Conservation (phyloP, 2,888 invertebrate genomes). For the Stenichneumon culpator region DNA sequence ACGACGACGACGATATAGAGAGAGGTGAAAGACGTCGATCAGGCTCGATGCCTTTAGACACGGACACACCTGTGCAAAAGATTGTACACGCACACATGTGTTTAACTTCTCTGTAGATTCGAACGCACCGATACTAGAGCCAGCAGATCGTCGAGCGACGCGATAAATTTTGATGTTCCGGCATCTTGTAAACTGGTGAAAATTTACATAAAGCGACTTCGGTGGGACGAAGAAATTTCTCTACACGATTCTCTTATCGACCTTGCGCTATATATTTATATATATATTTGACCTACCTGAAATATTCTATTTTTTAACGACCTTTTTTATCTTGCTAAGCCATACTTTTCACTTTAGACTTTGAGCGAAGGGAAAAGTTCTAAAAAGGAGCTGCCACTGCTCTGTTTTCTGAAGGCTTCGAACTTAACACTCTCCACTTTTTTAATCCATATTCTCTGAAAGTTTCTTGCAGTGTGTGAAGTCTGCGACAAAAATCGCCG, state of each 20-base stretch:
- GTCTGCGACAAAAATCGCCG: not conserved
- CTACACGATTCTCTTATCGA: constrained; percentile 42
- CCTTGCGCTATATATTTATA: constrained; percentile 11
- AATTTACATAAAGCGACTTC: constrained; percentile 76
- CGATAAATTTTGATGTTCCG: constrained; percentile 78
- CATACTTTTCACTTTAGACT: constrained; percentile 24
- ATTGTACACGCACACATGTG: constrained; percentile 53
- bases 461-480: constrained; percentile 4
- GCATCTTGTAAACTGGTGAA: constrained; percentile 72
- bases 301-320: not conserved
- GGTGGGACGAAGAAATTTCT: constrained; percentile 21
- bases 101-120: constrained; percentile 39
- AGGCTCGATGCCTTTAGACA: constrained; percentile 2
- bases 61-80: constrained; percentile 76
- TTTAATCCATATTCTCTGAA: constrained; percentile 5
- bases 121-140: constrained; percentile 16
- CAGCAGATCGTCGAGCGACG: constrained; percentile 59
- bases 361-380: constrained; percentile 12
- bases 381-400: not conserved
- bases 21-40: constrained; percentile 52
- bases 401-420: constrained; percentile 3
- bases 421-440: not conserved
- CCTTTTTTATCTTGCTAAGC: not conserved
- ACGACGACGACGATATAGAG: constrained; percentile 45
- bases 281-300: constrained; percentile 13